A percentile compares a stretch with the other conserved stretches of the same genome.
phyloP scores from a whole-genome alignment of 2,797 vertebrate species.

The Smutsia gigantea region DNA sequence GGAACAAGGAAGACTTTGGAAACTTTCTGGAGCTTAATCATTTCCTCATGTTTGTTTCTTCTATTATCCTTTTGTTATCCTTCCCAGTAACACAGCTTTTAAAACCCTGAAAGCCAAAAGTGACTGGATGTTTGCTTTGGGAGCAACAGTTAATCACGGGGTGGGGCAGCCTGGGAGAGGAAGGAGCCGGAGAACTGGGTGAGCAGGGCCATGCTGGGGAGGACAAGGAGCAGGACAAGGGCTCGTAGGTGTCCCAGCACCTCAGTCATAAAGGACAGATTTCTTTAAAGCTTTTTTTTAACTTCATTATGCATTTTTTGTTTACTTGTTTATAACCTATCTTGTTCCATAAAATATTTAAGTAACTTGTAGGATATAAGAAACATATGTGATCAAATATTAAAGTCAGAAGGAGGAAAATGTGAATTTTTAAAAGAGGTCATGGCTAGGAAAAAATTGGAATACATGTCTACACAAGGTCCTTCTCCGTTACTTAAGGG shows the following conservation, averaged over 20 bases:
- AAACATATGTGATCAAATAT: background rate
- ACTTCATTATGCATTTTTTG: background rate
- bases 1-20: background rate
- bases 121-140: background rate
- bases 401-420: background rate
- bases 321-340: background rate
- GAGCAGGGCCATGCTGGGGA: background rate
- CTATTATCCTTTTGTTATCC: background rate
- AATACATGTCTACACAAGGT: background rate
- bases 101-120: background rate
- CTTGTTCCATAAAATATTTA: constrained; percentile 33
- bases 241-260: background rate
- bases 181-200: background rate
- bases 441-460: background rate
- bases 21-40: background rate
- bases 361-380: background rate
- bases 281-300: background rate
- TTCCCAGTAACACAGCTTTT: background rate
- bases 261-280: background rate
- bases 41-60: constrained; percentile 14
- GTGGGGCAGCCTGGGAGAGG: background rate
- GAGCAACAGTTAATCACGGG: background rate
- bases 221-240: background rate
- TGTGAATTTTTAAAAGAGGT: background rate
- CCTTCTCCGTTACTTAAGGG: background rate